A percentile compares a stretch with the other conserved stretches of the same genome.
These are phyloP conservation scores for Phataginus tricuspis DNA, from an alignment of 2,797 vertebrate species.

Conservation along the genomic window DNA sequence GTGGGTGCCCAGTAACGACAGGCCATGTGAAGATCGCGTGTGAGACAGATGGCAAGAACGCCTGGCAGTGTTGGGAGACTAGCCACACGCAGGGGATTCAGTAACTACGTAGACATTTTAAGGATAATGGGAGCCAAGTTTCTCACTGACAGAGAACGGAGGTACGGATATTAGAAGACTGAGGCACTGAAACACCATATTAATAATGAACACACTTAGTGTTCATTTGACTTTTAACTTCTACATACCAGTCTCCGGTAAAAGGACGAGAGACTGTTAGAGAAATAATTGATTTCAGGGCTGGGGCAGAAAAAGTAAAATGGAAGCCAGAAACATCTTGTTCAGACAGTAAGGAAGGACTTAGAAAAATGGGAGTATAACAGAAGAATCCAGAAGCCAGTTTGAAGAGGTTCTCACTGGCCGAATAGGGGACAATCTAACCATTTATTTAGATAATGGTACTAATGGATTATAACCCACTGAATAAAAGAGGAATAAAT, in stretches of 20 bases:
- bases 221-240: background rate
- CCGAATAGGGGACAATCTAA: background rate
- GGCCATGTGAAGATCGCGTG: background rate
- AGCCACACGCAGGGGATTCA: background rate
- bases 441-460: background rate
- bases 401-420: background rate
- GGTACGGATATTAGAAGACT: background rate
- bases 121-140: constrained; percentile 21
- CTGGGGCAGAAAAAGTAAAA: background rate
- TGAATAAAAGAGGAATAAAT: background rate
- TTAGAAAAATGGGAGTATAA: background rate
- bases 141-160: background rate
- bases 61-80: background rate
- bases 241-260: background rate
- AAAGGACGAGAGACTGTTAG: background rate
- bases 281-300: background rate
- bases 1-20: background rate
- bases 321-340: background rate
- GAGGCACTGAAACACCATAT: background rate
- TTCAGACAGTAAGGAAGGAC: background rate
- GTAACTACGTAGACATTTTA: constrained; percentile 1
- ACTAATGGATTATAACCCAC: background rate
- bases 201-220: background rate
- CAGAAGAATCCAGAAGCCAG: background rate
- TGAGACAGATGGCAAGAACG: background rate